Conservation (phyloP, 1,140 invertebrate genomes). For the Coenobita brevimanus region DNA sequence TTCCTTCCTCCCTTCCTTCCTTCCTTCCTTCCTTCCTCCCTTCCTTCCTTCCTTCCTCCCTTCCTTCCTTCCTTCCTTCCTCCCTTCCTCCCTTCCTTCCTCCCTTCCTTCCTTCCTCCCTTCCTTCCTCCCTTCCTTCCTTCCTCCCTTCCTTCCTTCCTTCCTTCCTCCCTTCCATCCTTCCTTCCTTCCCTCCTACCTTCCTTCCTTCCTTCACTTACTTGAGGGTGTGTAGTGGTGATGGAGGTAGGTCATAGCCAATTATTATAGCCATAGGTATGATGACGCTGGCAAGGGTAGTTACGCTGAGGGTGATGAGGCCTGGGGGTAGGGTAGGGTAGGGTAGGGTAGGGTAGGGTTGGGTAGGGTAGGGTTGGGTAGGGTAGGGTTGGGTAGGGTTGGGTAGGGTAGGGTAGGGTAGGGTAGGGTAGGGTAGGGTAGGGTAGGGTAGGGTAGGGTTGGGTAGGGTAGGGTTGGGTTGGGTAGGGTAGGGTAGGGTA, state of each 20-base stretch:
- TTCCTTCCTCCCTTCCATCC: too few species aligned
- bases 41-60: too few species aligned
- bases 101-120: too few species aligned
- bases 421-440: not conserved
- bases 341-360: not conserved
- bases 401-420: not conserved
- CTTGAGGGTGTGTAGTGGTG: not conserved
- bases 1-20: too few species aligned
- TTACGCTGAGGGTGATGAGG: not conserved
- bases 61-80: too few species aligned
- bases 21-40: too few species aligned
- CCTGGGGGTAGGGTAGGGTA: not conserved
- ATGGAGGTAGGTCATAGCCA: not conserved
- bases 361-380: not conserved
- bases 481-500: not conserved
- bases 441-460: not conserved
- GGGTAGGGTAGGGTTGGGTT: not conserved
- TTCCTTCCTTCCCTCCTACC: not conserved
- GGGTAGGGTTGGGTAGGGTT: not conserved
- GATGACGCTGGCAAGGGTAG: not conserved
- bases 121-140: too few species aligned
- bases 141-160: too few species aligned
- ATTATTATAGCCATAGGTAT: slow-evolving; percentile 17
- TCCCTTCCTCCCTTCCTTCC: too few species aligned
- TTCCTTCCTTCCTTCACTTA: too few species aligned